These are phyloP conservation scores for Hedya salicella DNA, from an alignment of 2,888 invertebrate species.

Conservation along the genomic window DNA sequence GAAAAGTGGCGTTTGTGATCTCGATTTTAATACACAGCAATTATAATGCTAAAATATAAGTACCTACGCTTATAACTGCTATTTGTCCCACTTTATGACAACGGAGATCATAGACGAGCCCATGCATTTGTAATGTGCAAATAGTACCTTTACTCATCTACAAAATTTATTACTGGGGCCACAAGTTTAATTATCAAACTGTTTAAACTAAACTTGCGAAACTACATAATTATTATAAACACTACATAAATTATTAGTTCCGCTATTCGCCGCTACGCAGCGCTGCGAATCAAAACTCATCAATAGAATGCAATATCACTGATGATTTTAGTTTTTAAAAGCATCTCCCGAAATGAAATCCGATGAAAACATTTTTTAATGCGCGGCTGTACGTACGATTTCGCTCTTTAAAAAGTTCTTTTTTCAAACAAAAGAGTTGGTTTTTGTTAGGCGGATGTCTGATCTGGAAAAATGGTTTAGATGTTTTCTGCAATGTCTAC, in stretches of 20 bases:
- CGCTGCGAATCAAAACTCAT: conserved; percentile 51
- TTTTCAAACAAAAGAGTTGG: conserved; percentile 38
- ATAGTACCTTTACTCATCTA: no score
- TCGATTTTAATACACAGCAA: no score
- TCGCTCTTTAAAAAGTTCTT: conserved; percentile 10
- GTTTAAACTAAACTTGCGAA: no score
- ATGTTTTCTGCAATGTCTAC: neutral
- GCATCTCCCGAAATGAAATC: conserved; percentile 32
- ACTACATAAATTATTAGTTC: conserved; percentile 44
- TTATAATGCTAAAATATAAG: no score
- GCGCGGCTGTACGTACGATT: conserved; percentile 18
- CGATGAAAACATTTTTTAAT: conserved; percentile 16
- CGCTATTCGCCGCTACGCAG: conserved; percentile 55
- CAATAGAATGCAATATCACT: conserved; percentile 45
- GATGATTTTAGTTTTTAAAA: conserved; percentile 49
- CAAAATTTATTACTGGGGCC: no score
- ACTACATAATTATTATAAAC: neutral
- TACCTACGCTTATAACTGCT: no score
- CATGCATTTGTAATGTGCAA: no score
- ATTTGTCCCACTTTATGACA: no score
- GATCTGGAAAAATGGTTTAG: neutral
- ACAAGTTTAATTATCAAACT: no score
- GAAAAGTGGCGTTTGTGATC: no score
- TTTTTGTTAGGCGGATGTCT: neutral
- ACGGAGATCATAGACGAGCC: no score